Percentiles rank a stretch among this genome's conserved stretches.
phyloP scores from a whole-genome alignment of 1,140 invertebrate genomes.

The Bicyclus anynana region DNA sequence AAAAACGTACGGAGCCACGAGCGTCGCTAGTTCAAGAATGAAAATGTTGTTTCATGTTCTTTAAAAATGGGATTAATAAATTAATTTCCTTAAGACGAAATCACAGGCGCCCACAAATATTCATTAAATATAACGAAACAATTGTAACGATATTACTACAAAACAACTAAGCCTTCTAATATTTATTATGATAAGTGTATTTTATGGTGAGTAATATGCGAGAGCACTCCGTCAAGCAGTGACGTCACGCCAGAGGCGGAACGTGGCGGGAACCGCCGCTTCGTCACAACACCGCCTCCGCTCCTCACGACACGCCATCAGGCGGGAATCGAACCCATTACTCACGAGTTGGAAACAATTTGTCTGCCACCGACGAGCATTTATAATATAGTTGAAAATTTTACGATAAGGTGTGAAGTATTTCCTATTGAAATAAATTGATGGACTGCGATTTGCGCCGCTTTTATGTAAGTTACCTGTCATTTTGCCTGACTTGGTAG shows the following conservation, averaged over 20 bases:
- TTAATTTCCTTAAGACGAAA: too few species aligned
- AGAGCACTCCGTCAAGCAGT: not conserved
- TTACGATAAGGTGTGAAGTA: constrained; percentile 1
- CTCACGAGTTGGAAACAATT: constrained; percentile 21
- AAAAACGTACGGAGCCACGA: too few species aligned
- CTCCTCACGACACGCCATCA: constrained; percentile 16
- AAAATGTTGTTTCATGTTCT: too few species aligned
- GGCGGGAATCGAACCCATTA: constrained; percentile 20
- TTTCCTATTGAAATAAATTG: constrained; percentile 4
- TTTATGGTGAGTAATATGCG: too few species aligned
- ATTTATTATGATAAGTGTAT: too few species aligned
- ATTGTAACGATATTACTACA: too few species aligned
- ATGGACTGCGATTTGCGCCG: constrained; percentile 2
- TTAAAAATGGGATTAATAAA: too few species aligned
- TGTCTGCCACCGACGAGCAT: constrained; percentile 10
- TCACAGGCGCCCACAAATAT: too few species aligned
- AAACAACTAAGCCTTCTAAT: too few species aligned
- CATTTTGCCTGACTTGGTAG: not conserved
- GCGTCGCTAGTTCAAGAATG: too few species aligned
- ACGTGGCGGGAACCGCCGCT: constrained; percentile 1
- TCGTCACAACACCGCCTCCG: constrained; percentile 17
- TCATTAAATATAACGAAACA: too few species aligned
- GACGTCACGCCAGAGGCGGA: not conserved
- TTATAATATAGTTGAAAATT: constrained; percentile 16
- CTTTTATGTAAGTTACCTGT: not conserved